Evolutionary conservation across 2,888 invertebrate species (phyloP), one percentile per base, ranked within the genome.

Genomic region (Cephus nigrinus): DNA sequence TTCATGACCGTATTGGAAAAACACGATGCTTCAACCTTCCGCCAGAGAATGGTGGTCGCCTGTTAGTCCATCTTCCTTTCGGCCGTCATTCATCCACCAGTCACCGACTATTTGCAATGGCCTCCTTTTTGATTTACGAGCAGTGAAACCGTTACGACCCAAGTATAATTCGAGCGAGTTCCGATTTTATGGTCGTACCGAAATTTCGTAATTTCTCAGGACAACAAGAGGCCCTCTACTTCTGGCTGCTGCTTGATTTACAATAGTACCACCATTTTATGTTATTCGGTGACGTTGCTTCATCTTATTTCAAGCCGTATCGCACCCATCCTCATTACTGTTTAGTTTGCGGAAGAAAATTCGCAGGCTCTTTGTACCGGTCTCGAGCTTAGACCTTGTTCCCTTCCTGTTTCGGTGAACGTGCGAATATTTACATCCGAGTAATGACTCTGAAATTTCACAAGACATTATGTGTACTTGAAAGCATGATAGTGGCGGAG

Each of bases 131-230:
- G 71, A 71, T 71, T 71, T 71, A 71, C 31, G 31, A 71, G 71
- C 71, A 31, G 31, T 12, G 31, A 71, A 71, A 71, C 71, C 71
- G 12, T 71, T 71, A 71, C 23, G 71, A 33, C 71, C 72, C 68
- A 75, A 78, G 55, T 55, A 55, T 23, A 55, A 76, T 78, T 78
- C 71, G 71, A 76, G n/a, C 72, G 75, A 72, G 79, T 80, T 72
- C 30, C 5, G 34, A 69, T 12, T 76, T 69, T 69, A 80, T 69
- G 72, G 74, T 12, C 73, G 79, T 23, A 75, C 34, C 31, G 74
- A 78, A 81, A 80, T 80, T 81, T 80, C 81, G 76, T 72, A 81
- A 81, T 79, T 75, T 68, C 15, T 55, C 55, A 23, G 55, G 23
- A 55, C 55, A 55, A 55, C 55, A 55, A 55, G 55, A 23, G 55